Conservation (phyloP, 2,888 invertebrate species). For the Philereme transversata region DNA sequence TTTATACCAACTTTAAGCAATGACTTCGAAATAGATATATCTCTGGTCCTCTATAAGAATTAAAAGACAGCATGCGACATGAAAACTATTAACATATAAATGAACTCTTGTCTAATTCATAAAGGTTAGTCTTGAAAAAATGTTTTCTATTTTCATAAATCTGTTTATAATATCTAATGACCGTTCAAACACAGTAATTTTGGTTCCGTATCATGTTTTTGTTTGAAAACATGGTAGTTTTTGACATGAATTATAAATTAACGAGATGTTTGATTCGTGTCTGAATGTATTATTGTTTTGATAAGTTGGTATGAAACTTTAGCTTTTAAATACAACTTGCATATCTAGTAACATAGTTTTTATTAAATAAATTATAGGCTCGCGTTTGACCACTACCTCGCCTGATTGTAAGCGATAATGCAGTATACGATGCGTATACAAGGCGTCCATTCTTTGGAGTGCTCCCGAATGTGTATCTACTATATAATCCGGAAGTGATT, state of each 20-base stretch:
- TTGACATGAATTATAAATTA: constrained; percentile 66
- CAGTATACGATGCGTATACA: too few relatives aligned
- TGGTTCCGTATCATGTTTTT: constrained; percentile 47
- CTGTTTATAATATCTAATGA: constrained; percentile 43
- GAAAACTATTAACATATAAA: background rate
- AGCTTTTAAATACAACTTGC: background rate
- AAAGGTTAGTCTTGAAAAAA: constrained; percentile 20
- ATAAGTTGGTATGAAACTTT: constrained; percentile 1
- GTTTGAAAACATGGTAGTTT: constrained; percentile 46
- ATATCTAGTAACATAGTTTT: too few relatives aligned
- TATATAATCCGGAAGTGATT: too few relatives aligned
- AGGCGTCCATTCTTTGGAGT: too few relatives aligned
- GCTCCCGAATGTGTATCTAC: too few relatives aligned
- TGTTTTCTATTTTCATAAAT: constrained; percentile 27
- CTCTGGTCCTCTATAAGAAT: background rate
- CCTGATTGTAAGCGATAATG: too few relatives aligned
- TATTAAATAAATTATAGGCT: too few relatives aligned
- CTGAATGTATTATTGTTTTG: constrained; percentile 35
- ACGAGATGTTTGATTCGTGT: constrained; percentile 45
- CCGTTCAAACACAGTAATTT: constrained; percentile 52
- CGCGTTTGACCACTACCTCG: too few relatives aligned
- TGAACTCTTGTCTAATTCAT: constrained; percentile 12
- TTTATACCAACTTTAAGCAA: too few relatives aligned
- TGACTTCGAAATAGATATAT: too few relatives aligned
- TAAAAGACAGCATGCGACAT: background rate